Evolutionary conservation across 92 coral and sea anemone genomes (phyloP).

Genomic region (Porites evermanni): DNA sequence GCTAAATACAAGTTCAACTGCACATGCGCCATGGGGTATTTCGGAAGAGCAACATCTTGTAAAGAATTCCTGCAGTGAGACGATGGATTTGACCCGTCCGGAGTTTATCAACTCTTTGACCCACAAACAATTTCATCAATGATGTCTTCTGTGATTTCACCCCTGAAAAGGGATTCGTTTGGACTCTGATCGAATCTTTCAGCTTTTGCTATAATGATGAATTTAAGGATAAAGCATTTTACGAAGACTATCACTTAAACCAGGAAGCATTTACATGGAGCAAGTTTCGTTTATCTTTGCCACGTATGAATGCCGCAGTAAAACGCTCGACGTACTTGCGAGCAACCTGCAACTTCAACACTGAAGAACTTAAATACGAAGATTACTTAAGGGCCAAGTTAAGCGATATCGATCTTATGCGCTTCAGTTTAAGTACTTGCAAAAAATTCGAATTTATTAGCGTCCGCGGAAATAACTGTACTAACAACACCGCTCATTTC

Average conservation of each 20-base stretch:
- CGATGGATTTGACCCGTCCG: background rate
- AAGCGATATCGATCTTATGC: slow-evolving; percentile 40
- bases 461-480: slow-evolving; percentile 31
- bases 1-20: slow-evolving; percentile 59
- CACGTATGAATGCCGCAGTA: slow-evolving; percentile 30
- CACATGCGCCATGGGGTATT: slow-evolving; percentile 33
- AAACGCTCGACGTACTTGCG: slow-evolving; percentile 39
- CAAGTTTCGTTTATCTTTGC: slow-evolving; percentile 43
- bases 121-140: background rate
- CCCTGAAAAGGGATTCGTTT: slow-evolving; percentile 46
- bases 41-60: slow-evolving; percentile 18
- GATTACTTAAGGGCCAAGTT: slow-evolving; percentile 53
- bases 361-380: slow-evolving; percentile 36
- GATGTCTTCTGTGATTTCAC: slow-evolving; percentile 51
- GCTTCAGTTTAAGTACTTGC: slow-evolving; percentile 3
- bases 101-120: slow-evolving; percentile 22
- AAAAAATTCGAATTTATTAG: slow-evolving; percentile 36
- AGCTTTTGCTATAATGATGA: slow-evolving; percentile 21
- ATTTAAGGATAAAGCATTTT: slow-evolving; percentile 11
- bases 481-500: slow-evolving; percentile 30
- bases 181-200: slow-evolving; percentile 68
- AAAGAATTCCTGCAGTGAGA: background rate
- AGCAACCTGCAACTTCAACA: slow-evolving; percentile 61
- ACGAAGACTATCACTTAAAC: slow-evolving; percentile 23
- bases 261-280: slow-evolving; percentile 34